Evolutionary conservation across 2,888 invertebrate genomes (phyloP).

Genomic region (Metallyticus violacea): DNA sequence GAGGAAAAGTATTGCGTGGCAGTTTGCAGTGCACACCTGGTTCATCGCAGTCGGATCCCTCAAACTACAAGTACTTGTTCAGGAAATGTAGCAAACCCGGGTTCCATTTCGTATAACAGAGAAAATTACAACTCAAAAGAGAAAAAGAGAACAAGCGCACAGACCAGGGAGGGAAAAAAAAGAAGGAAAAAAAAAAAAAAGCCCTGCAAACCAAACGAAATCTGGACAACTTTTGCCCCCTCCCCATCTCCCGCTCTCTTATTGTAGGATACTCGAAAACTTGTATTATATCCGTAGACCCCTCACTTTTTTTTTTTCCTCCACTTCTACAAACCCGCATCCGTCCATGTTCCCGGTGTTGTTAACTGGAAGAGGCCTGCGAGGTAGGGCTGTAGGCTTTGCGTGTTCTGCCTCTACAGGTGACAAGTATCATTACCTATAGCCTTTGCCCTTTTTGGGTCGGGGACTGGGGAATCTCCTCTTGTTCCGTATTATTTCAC

Average conservation of each 20-base stretch:
- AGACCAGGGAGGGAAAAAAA: background rate
- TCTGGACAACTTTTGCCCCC: slow-evolving; percentile 7
- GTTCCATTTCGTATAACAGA: background rate
- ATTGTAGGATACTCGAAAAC: slow-evolving; percentile 12
- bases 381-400: background rate
- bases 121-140: background rate
- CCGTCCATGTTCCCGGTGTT: background rate
- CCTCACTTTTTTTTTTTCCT: background rate
- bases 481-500: slow-evolving; percentile 6
- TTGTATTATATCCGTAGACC: slow-evolving; percentile 1
- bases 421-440: slow-evolving; percentile 19
- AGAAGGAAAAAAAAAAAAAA: background rate
- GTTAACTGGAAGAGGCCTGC: background rate
- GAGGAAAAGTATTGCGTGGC: background rate
- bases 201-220: slow-evolving; percentile 5
- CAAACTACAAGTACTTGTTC: background rate
- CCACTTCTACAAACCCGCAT: background rate
- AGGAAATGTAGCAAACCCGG: background rate
- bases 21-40: background rate
- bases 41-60: background rate
- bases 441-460: slow-evolving; percentile 11
- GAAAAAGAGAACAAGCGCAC: background rate
- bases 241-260: background rate
- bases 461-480: background rate
- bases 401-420: slow-evolving; percentile 10